phyloP scores from a whole-genome alignment of 1,140 invertebrate genomes.

The Bradysia coprophila region DNA sequence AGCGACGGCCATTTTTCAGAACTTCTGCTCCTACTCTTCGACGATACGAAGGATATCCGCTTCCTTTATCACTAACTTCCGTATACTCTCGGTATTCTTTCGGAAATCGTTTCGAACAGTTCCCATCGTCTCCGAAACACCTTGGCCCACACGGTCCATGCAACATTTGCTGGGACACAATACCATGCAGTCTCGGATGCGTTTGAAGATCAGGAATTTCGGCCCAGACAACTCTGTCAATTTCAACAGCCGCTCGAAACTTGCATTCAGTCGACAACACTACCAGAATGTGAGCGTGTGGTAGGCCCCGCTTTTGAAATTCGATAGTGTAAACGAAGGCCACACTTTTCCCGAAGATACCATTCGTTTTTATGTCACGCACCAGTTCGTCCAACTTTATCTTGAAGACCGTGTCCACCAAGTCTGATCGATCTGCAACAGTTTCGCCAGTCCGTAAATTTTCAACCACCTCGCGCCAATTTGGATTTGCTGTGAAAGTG shows the following conservation, averaged over 20 bases:
- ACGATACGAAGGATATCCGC: conserved; percentile 23
- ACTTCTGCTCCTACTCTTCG: neutral
- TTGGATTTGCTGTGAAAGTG: conserved; percentile 27
- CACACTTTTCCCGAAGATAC: conserved; percentile 14
- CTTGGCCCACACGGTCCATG: conserved; percentile 29
- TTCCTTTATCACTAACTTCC: conserved; percentile 14
- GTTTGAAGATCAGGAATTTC: conserved; percentile 29
- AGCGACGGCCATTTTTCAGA: conserved; percentile 9
- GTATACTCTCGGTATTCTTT: conserved; percentile 9
- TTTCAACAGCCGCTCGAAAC: conserved; percentile 12
- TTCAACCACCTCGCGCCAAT: conserved; percentile 23
- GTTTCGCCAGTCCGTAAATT: conserved; percentile 14
- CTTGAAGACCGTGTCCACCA: conserved; percentile 25
- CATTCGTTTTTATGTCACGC: conserved; percentile 21
- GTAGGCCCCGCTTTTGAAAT: conserved; percentile 1
- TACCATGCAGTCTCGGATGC: conserved; percentile 23
- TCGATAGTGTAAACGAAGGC: conserved; percentile 28
- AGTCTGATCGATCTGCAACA: conserved; percentile 15
- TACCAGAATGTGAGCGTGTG: neutral
- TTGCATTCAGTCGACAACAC: neutral
- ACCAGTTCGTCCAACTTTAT: conserved; percentile 27
- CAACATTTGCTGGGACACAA: conserved; percentile 27
- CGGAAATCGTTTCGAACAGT: conserved; percentile 11
- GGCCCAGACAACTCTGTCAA: conserved; percentile 29
- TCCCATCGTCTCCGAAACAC: conserved; percentile 23